phyloP scores from a whole-genome alignment of 1,140 invertebrate genomes.

The Coenobita brevimanus region DNA sequence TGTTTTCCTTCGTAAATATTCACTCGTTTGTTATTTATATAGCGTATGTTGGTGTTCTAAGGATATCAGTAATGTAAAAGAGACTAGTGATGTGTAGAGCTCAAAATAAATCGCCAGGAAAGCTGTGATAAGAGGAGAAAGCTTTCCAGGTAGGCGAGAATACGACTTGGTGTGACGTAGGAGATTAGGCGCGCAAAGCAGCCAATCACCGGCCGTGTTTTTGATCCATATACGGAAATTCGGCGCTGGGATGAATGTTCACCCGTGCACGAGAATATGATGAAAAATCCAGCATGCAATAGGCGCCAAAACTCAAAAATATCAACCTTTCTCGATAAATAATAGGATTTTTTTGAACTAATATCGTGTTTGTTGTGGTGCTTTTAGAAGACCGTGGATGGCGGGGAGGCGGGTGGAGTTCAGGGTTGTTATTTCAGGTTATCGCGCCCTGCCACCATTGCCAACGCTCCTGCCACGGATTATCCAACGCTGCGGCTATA shows the following conservation, averaged over 20 bases:
- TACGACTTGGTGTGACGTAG: slow-evolving; percentile 50
- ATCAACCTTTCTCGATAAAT: not conserved
- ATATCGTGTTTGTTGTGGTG: too few relatives aligned
- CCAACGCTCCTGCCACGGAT: slow-evolving; percentile 49
- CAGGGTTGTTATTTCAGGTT: not conserved
- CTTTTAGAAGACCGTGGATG: not conserved
- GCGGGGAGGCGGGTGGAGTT: not conserved
- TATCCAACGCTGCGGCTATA: slow-evolving; percentile 66
- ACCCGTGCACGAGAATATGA: slow-evolving; percentile 1
- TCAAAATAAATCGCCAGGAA: too few relatives aligned
- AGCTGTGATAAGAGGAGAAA: not conserved
- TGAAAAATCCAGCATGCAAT: not conserved
- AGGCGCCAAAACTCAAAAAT: too few relatives aligned
- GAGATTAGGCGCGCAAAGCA: slow-evolving; percentile 34
- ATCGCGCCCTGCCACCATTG: slow-evolving; percentile 25
- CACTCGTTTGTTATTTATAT: too few relatives aligned
- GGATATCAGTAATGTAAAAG: too few relatives aligned
- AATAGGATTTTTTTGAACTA: too few relatives aligned
- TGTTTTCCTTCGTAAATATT: too few relatives aligned
- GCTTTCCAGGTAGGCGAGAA: too few relatives aligned
- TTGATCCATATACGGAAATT: slow-evolving; percentile 57
- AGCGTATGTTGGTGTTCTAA: too few relatives aligned
- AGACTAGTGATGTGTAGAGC: too few relatives aligned
- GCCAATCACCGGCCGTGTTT: slow-evolving; percentile 31
- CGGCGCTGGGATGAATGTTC: not conserved